Percentiles rank a stretch among this genome's conserved stretches.
These are phyloP conservation scores for Chromobotia macracanthus DNA, from an alignment of 2,797 vertebrate genomes.

Conservation along the genomic window DNA sequence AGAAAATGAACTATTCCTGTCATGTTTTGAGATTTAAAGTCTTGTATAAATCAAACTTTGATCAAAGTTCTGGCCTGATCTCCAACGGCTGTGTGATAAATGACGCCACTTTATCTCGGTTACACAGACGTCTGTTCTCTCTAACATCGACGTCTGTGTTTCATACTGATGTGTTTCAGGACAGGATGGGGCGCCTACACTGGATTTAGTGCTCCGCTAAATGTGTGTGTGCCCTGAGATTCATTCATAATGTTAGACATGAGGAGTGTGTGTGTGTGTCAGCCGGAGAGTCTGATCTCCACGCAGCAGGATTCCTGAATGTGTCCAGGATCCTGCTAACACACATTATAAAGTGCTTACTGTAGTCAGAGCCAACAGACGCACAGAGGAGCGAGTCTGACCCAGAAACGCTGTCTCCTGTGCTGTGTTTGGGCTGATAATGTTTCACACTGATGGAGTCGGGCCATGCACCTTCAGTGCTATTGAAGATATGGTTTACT, in stretches of 20 bases:
- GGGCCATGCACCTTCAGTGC: constrained; percentile 46
- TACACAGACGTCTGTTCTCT: constrained; percentile 27
- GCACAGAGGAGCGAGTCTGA: constrained; percentile 64
- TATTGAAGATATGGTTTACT: constrained; percentile 19
- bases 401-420: constrained; percentile 74
- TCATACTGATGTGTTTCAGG: background rate
- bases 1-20: constrained; percentile 25
- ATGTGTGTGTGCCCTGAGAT: constrained; percentile 14
- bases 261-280: constrained; percentile 18
- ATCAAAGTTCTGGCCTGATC: constrained; percentile 26
- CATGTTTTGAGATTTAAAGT: constrained; percentile 9
- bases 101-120: constrained; percentile 43
- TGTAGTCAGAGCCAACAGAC: constrained; percentile 73
- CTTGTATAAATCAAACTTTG: constrained; percentile 43
- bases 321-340: constrained; percentile 63
- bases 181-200: constrained; percentile 33
- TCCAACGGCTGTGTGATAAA: constrained; percentile 23
- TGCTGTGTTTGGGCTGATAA: constrained; percentile 60
- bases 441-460: constrained; percentile 44
- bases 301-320: constrained; percentile 53
- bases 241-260: constrained; percentile 23
- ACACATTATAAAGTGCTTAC: constrained; percentile 62
- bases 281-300: constrained; percentile 62
- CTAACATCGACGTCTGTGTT: constrained; percentile 11
- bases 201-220: constrained; percentile 33